Percentiles rank a stretch among this genome's conserved stretches.
phyloP scores from a whole-genome alignment of 2,113 vertebrate species.

The Calidris pugnax region DNA sequence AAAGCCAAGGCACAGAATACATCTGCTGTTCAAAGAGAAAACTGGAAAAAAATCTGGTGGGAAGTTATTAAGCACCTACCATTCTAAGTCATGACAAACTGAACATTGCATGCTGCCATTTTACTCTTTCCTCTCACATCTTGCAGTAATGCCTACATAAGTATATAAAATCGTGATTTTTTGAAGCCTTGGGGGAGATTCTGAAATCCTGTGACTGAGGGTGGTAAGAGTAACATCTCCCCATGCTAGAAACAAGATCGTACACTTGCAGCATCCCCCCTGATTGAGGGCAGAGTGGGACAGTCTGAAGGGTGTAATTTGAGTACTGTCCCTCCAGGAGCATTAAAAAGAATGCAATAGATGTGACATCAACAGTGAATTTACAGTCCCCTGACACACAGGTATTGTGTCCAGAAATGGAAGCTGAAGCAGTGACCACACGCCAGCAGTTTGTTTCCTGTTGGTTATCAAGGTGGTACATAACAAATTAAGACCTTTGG shows the following conservation, averaged over 20 bases:
- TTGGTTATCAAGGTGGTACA: not conserved
- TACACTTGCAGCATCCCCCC: not conserved
- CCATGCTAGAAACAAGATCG: not conserved
- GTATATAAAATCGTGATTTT: not conserved
- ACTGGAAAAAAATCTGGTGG: not conserved
- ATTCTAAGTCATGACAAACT: not conserved
- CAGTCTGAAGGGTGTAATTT: not conserved
- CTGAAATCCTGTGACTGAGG: not conserved
- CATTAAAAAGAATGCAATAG: accelerated
- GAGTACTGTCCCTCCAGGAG: not conserved
- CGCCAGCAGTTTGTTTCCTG: not conserved
- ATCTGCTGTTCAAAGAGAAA: not conserved
- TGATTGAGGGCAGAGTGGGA: not conserved
- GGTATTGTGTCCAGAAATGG: not conserved
- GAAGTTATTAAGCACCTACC: not conserved
- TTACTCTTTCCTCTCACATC: not conserved
- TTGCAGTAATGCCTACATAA: not conserved
- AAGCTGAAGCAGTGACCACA: not conserved
- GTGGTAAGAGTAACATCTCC: not conserved
- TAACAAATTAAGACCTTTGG: not conserved
- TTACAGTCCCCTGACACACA: not conserved
- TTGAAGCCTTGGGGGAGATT: not conserved
- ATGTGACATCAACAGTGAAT: not conserved
- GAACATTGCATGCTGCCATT: not conserved
- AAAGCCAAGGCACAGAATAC: not conserved